Conservation (phyloP, 2,797 vertebrate genomes). For the Danio jaintianensis region DNA sequence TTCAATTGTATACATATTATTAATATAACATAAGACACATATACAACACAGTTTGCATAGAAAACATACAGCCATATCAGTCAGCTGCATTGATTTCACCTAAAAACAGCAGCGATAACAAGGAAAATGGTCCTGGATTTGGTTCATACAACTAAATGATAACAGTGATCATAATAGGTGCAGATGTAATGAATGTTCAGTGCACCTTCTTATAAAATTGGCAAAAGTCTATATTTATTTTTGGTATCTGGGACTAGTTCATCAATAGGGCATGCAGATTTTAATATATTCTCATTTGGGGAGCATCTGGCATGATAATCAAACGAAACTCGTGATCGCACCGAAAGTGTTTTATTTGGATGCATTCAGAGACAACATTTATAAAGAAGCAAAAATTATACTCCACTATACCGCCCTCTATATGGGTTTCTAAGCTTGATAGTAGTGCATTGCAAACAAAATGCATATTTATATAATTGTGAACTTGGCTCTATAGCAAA, state of each 20-base stretch:
- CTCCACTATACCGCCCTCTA: background rate
- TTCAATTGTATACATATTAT: too few relatives aligned
- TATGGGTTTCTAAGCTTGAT: background rate
- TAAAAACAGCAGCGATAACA: conserved; percentile 42
- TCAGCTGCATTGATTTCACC: conserved; percentile 69
- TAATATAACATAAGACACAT: background rate
- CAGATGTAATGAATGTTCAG: too few relatives aligned
- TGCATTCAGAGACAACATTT: background rate
- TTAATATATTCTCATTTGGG: background rate
- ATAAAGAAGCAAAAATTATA: background rate
- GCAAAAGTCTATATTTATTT: too few relatives aligned
- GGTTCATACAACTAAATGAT: background rate
- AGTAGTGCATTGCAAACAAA: background rate
- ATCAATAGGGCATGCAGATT: background rate
- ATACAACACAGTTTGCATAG: conserved; percentile 75
- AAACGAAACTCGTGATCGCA: background rate
- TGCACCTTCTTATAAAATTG: too few relatives aligned
- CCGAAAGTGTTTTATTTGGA: background rate
- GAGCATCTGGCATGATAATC: conserved; percentile 27
- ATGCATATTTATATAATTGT: background rate
- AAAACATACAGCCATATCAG: conserved; percentile 72
- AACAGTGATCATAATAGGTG: too few relatives aligned
- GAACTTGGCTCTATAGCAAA: background rate
- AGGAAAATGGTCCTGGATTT: background rate
- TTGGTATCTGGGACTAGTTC: background rate